phyloP scores from a whole-genome alignment of 2,797 vertebrate species.

The Acropternis orthonyx region DNA sequence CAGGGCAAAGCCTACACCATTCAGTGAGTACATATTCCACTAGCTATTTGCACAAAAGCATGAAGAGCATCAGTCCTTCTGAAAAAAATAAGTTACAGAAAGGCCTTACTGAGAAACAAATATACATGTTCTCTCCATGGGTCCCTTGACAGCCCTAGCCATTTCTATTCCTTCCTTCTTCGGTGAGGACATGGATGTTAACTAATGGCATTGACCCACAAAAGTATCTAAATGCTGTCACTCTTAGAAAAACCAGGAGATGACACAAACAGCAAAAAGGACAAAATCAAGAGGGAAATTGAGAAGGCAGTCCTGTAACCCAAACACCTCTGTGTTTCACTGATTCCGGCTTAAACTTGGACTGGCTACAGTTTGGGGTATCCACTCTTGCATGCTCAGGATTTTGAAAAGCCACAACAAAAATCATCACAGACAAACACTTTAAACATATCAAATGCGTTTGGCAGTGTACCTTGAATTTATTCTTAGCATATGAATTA shows the following conservation, averaged over 20 bases:
- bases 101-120: not conserved
- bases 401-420: not conserved
- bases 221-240: not conserved
- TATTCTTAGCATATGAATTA: not conserved
- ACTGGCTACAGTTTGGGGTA: not conserved
- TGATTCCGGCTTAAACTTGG: not conserved
- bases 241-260: not conserved
- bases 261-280: not conserved
- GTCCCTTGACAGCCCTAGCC: not conserved
- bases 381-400: not conserved
- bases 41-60: not conserved
- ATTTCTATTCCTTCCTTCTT: not conserved
- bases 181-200: not conserved
- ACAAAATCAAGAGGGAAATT: not conserved
- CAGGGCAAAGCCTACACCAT: not conserved
- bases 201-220: rapidly evolving
- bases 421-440: not conserved
- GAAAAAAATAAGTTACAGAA: not conserved
- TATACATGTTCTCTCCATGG: not conserved
- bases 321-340: not conserved
- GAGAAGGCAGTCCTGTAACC: not conserved
- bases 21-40: not conserved
- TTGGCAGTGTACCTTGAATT: not conserved
- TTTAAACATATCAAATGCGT: not conserved
- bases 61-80: not conserved